Percentiles rank a stretch among this genome's conserved stretches.
Conservation (phyloP, 2,797 vertebrate genomes). For the Siniperca undulata region DNA sequence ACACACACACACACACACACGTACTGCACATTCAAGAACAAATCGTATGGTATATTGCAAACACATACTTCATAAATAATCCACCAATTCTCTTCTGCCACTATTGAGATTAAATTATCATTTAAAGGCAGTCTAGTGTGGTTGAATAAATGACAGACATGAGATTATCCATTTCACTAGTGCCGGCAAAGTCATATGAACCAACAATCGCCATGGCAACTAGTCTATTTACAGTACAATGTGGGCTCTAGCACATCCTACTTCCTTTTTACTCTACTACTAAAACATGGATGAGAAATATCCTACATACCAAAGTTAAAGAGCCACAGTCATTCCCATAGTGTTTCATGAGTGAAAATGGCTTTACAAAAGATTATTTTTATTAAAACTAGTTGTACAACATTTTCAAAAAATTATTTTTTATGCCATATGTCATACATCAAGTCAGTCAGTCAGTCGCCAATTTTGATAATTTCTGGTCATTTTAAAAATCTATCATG, state of each 20-base stretch:
- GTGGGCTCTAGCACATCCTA: slow-evolving; percentile 49
- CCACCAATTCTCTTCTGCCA: slow-evolving; percentile 7
- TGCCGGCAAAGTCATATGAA: slow-evolving; percentile 34
- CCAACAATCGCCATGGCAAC: slow-evolving; percentile 72
- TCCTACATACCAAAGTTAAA: slow-evolving; percentile 23
- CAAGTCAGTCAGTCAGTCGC: not conserved
- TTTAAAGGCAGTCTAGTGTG: slow-evolving; percentile 20
- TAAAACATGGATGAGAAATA: slow-evolving; percentile 47
- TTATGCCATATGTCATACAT: not conserved
- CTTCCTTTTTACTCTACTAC: slow-evolving; percentile 34
- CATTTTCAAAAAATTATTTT: not conserved
- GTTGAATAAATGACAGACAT: slow-evolving; percentile 44
- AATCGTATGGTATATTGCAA: not conserved
- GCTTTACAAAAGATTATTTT: not conserved
- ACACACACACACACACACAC: slow-evolving; percentile 22
- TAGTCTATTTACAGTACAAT: slow-evolving; percentile 71
- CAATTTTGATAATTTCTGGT: not conserved
- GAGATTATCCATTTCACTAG: slow-evolving; percentile 35
- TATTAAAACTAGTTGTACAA: slow-evolving; percentile 8
- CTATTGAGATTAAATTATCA: slow-evolving; percentile 1
- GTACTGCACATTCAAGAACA: slow-evolving; percentile 20
- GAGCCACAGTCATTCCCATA: not conserved
- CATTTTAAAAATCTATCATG: slow-evolving; percentile 4
- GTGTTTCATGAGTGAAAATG: slow-evolving; percentile 1
- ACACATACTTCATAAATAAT: slow-evolving; percentile 9